These are phyloP conservation scores for Stigmatopora argus DNA, from an alignment of 2,113 vertebrate genomes.

Conservation along the genomic window DNA sequence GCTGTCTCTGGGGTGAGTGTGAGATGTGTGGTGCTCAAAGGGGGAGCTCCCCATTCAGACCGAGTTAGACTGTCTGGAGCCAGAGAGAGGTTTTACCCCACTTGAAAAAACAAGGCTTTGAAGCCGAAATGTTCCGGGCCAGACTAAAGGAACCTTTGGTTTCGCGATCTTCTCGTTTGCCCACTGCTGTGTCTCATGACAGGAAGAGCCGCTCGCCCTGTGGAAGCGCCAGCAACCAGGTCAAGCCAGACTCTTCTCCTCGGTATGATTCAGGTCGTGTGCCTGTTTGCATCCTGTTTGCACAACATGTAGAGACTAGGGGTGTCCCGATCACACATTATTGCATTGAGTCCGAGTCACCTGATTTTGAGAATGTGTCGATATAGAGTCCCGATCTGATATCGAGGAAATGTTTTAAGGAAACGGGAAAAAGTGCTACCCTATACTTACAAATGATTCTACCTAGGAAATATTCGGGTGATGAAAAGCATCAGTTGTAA, in stretches of 20 bases:
- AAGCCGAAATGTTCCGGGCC: conserved; percentile 60
- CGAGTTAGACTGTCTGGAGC: conserved; percentile 43
- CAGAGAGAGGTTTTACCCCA: conserved; percentile 39
- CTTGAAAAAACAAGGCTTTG: conserved; percentile 31
- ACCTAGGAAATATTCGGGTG: no score
- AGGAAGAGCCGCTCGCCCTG: conserved; percentile 60
- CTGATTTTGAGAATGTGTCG: no score
- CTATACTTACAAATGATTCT: no score
- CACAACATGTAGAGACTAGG: no score
- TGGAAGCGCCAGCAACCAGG: conserved; percentile 36
- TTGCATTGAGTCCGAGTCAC: no score
- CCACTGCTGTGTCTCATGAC: conserved; percentile 56
- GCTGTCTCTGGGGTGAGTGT: conserved; percentile 30
- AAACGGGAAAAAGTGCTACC: no score
- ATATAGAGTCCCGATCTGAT: no score
- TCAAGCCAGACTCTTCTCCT: conserved; percentile 46
- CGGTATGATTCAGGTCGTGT: conserved; percentile 53
- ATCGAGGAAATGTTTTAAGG: no score
- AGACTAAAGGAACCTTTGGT: conserved; percentile 51
- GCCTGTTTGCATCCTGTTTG: background rate
- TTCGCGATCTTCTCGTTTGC: conserved; percentile 55
- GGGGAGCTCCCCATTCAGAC: conserved; percentile 47
- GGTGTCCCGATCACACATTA: no score
- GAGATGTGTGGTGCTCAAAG: conserved; percentile 16
- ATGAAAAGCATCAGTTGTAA: no score